Evolutionary conservation across 2,797 vertebrate species (phyloP).

Genomic region (Chelon labrosus): DNA sequence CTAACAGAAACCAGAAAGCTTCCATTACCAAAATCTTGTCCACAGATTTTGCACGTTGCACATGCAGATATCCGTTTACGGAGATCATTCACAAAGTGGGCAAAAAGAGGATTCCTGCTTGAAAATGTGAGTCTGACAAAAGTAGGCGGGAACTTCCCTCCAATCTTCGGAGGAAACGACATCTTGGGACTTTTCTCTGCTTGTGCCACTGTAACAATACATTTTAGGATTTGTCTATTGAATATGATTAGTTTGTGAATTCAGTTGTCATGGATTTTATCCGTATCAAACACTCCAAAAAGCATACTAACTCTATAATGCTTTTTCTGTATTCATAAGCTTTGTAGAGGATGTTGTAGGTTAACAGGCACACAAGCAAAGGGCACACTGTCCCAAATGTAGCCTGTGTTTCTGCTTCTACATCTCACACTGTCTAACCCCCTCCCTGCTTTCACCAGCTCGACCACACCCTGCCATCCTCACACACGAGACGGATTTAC

Average conservation of each 20-base stretch:
- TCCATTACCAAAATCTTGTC: too few relatives aligned
- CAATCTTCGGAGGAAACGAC: neutral
- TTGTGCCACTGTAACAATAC: neutral
- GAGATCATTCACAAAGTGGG: too few relatives aligned
- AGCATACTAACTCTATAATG: neutral
- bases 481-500: slow-evolving; percentile 8
- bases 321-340: neutral
- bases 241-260: neutral
- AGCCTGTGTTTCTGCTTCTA: neutral
- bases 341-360: neutral
- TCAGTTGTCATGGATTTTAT: neutral
- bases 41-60: too few relatives aligned
- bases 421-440: slow-evolving; percentile 3
- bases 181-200: neutral
- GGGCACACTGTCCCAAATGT: too few relatives aligned
- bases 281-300: neutral
- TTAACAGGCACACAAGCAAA: too few relatives aligned
- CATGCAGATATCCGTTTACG: too few relatives aligned
- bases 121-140: too few relatives aligned
- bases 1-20: too few relatives aligned
- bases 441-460: slow-evolving; percentile 5
- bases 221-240: neutral
- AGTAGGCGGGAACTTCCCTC: neutral
- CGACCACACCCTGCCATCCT: slow-evolving; percentile 30
- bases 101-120: too few relatives aligned